Evolutionary conservation across 1,140 invertebrate genomes (phyloP).

Genomic region (Drosophila orena): DNA sequence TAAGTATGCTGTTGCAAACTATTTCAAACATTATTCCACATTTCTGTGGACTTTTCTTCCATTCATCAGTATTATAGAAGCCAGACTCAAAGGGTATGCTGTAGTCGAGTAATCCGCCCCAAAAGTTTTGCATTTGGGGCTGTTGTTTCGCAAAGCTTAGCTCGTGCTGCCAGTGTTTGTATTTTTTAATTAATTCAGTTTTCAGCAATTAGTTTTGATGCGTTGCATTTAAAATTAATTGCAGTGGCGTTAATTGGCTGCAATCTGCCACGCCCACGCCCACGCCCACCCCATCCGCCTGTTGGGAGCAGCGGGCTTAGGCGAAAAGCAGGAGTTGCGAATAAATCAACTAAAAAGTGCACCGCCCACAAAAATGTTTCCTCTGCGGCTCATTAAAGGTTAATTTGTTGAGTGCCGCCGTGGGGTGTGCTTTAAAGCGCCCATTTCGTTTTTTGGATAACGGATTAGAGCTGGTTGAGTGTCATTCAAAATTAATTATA

Average conservation of each 20-base stretch:
- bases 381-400: constrained; percentile 47
- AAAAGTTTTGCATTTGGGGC: constrained; percentile 5
- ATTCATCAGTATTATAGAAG: too few species aligned
- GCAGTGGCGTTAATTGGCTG: constrained; percentile 55
- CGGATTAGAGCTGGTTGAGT: not conserved
- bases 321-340: constrained; percentile 15
- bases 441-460: not conserved
- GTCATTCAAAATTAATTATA: constrained; percentile 36
- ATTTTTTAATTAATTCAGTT: constrained; percentile 61
- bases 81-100: constrained; percentile 1
- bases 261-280: constrained; percentile 28
- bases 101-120: not conserved
- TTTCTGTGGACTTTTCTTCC: too few species aligned
- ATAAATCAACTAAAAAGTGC: constrained; percentile 50
- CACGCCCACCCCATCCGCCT: not conserved
- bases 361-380: constrained; percentile 43
- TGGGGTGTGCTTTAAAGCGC: not conserved
- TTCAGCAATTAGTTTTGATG: constrained; percentile 63
- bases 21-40: too few species aligned
- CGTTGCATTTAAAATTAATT: constrained; percentile 63
- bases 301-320: not conserved
- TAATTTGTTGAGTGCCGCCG: constrained; percentile 26
- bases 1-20: too few species aligned
- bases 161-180: constrained; percentile 30
- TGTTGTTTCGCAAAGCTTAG: constrained; percentile 23